A percentile compares a stretch with the other conserved stretches of the same genome.
Evolutionary conservation across 1,140 invertebrate species (phyloP).

Genomic region (Centruroides sculpturatus): DNA sequence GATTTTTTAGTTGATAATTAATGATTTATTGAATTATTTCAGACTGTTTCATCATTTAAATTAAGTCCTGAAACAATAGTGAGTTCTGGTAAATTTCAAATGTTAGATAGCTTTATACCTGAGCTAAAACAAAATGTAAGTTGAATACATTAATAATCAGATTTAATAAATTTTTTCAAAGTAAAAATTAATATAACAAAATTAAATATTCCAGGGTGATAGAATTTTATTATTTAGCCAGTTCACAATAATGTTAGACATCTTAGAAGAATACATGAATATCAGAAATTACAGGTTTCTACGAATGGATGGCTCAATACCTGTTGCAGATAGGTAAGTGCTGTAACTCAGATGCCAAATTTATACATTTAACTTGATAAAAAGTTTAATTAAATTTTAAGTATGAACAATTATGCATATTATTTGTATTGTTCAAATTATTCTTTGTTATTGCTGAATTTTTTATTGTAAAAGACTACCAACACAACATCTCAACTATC

Average conservation of each 20-base stretch:
- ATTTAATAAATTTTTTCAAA: constrained; percentile 1
- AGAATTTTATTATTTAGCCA: constrained; percentile 89
- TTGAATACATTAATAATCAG: not conserved
- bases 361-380: too few species aligned
- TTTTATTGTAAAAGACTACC: too few species aligned
- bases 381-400: too few species aligned
- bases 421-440: too few species aligned
- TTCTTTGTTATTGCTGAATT: too few species aligned
- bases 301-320: constrained; percentile 74
- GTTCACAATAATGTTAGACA: constrained; percentile 93
- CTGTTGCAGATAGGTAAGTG: constrained; percentile 54
- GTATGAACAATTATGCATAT: too few species aligned
- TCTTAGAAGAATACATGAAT: constrained; percentile 47
- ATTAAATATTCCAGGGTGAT: constrained; percentile 1
- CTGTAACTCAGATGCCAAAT: too few species aligned
- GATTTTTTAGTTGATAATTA: not conserved
- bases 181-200: too few species aligned
- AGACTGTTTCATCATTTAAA: constrained; percentile 22
- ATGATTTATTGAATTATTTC: constrained; percentile 2
- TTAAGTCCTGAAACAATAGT: constrained; percentile 29
- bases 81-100: constrained; percentile 38
- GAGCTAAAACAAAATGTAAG: constrained; percentile 29
- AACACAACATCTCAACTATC: too few species aligned
- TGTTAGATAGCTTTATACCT: constrained; percentile 33
- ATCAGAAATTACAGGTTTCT: constrained; percentile 10